phyloP scores from a whole-genome alignment of 2,888 invertebrate species.

The Eristalis arbustorum region DNA sequence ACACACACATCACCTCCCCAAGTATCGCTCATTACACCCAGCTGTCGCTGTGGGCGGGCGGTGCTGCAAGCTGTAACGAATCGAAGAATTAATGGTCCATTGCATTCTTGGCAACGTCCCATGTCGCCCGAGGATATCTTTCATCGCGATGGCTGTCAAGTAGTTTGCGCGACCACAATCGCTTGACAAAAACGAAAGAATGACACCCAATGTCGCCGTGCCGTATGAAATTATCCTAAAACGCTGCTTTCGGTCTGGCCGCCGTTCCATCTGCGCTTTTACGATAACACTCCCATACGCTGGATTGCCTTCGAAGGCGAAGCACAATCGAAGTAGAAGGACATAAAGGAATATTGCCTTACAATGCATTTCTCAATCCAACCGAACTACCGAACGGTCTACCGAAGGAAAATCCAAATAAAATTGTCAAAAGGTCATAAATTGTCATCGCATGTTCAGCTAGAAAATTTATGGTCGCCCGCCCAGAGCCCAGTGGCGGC shows the following conservation, averaged over 20 bases:
- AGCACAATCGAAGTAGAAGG: slow-evolving; percentile 33
- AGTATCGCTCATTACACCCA: slow-evolving; percentile 24
- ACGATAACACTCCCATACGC: slow-evolving; percentile 38
- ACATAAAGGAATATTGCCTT: slow-evolving; percentile 37
- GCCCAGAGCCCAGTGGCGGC: background rate
- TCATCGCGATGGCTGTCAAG: slow-evolving; percentile 62
- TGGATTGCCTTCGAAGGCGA: slow-evolving; percentile 31
- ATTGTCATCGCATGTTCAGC: slow-evolving; percentile 64
- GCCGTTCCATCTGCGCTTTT: slow-evolving; percentile 50
- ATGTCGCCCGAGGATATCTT: slow-evolving; percentile 49
- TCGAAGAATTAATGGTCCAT: slow-evolving; percentile 42
- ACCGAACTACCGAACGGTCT: background rate
- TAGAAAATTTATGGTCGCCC: slow-evolving; percentile 60
- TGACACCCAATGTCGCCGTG: slow-evolving; percentile 13
- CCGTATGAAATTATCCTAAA: slow-evolving; percentile 44
- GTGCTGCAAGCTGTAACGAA: background rate
- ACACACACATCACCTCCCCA: background rate
- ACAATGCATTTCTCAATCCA: slow-evolving; percentile 56
- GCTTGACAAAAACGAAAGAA: slow-evolving; percentile 48
- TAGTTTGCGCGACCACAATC: slow-evolving; percentile 60
- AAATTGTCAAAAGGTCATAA: slow-evolving; percentile 64
- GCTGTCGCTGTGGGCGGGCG: background rate
- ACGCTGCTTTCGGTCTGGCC: slow-evolving; percentile 8
- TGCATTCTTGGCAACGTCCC: slow-evolving; percentile 48
- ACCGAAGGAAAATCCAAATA: slow-evolving; percentile 46